phyloP scores from a whole-genome alignment of 2,797 vertebrate genomes.

The Pipistrellus nathusii region DNA sequence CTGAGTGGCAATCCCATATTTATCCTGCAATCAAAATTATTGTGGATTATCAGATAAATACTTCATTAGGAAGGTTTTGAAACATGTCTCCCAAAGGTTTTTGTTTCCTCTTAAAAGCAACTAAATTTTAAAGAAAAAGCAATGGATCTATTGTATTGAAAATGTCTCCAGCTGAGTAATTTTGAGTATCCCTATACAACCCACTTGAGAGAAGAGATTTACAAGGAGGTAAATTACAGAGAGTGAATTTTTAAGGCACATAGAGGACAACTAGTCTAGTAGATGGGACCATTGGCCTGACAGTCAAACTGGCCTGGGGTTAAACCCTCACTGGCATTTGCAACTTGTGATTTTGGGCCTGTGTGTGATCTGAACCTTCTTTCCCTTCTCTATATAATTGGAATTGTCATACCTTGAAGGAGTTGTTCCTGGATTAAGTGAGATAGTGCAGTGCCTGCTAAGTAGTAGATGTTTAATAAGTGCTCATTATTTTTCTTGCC shows the following conservation, averaged over 20 bases:
- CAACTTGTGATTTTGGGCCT: background rate
- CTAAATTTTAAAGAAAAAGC: slow-evolving; percentile 65
- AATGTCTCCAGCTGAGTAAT: slow-evolving; percentile 53
- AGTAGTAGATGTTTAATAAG: background rate
- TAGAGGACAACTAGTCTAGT: rapidly evolving
- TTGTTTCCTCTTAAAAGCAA: slow-evolving; percentile 64
- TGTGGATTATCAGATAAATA: slow-evolving; percentile 77
- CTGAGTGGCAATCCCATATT: slow-evolving; percentile 68
- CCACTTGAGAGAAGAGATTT: slow-evolving; percentile 57
- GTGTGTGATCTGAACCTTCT: background rate
- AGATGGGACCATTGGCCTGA: no score
- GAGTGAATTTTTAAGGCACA: background rate
- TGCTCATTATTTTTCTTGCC: background rate
- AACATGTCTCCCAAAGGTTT: slow-evolving; percentile 65
- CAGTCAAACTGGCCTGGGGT: background rate
- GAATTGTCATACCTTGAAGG: background rate
- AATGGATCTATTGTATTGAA: slow-evolving; percentile 8
- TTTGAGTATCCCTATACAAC: slow-evolving; percentile 57
- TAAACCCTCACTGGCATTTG: background rate
- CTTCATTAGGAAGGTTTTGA: slow-evolving; percentile 77
- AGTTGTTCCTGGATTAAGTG: background rate
- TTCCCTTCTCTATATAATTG: background rate
- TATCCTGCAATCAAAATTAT: slow-evolving; percentile 71
- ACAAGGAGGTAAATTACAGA: background rate
- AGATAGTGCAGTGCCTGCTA: background rate